Percentiles rank a stretch among this genome's conserved stretches.
These are phyloP conservation scores for Apodemia hepburni DNA, from an alignment of 2,888 invertebrate species.

Conservation along the genomic window DNA sequence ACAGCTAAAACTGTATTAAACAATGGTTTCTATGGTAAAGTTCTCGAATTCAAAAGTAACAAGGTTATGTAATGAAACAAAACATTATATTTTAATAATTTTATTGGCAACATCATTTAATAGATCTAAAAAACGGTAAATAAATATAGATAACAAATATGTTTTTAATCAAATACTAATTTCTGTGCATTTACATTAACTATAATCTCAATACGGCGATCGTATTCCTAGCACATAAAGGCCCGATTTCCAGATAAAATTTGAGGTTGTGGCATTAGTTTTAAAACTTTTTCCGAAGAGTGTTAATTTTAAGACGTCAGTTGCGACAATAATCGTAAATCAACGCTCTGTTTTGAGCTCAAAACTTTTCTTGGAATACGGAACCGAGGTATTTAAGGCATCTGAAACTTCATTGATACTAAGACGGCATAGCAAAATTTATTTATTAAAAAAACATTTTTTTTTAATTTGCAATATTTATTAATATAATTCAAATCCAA, in stretches of 20 bases:
- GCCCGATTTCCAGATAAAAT: too few relatives aligned
- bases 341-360: too few relatives aligned
- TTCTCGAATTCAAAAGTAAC: too few relatives aligned
- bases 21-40: too few relatives aligned
- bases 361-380: not conserved
- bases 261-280: too few relatives aligned
- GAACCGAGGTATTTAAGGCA: not conserved
- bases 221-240: not conserved
- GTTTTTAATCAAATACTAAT: conserved; percentile 15
- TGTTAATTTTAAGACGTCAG: too few relatives aligned
- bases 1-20: not conserved
- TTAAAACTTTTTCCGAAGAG: too few relatives aligned
- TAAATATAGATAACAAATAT: conserved; percentile 28
- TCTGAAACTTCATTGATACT: not conserved
- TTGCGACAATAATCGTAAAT: too few relatives aligned
- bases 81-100: conserved; percentile 28
- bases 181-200: not conserved
- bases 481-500: too few relatives aligned
- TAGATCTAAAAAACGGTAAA: conserved; percentile 21
- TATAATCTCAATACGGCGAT: not conserved
- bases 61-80: conserved; percentile 39
- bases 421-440: too few relatives aligned
- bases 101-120: conserved; percentile 33
- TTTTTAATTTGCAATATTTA: too few relatives aligned
- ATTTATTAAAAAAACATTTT: too few relatives aligned